A percentile compares a stretch with the other conserved stretches of the same genome.
Evolutionary conservation across 2,113 vertebrate species (phyloP).

Genomic region (Microcebus ravelobensis): DNA sequence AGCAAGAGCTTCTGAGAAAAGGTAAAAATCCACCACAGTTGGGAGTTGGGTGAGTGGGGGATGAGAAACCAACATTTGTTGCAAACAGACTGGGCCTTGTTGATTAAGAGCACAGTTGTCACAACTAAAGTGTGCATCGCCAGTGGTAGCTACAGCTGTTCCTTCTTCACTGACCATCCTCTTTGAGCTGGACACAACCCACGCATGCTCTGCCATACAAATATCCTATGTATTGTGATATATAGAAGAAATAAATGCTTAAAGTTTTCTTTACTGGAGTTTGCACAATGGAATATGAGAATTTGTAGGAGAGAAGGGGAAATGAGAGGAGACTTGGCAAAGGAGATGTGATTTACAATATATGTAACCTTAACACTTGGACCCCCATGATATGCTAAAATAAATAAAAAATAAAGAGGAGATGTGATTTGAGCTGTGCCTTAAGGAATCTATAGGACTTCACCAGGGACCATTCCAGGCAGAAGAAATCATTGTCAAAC

Average conservation of each 20-base stretch:
- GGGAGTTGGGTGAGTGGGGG: rapidly evolving
- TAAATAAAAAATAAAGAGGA: neutral
- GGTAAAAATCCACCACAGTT: neutral
- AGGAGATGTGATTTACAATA: neutral
- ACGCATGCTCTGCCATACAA: neutral
- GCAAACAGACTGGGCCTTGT: neutral
- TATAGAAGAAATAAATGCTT: neutral
- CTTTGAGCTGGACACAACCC: neutral
- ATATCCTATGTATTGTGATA: neutral
- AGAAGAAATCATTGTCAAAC: neutral
- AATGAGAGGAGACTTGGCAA: neutral
- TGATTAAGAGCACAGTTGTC: neutral
- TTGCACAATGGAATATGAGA: neutral
- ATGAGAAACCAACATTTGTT: neutral
- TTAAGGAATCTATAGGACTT: neutral
- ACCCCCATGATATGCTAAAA: too few species aligned
- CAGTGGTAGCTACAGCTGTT: neutral
- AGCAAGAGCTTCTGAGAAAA: neutral
- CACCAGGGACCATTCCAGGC: neutral
- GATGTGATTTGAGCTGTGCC: neutral
- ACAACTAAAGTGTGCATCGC: neutral
- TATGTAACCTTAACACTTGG: too few species aligned
- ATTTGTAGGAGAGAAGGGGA: neutral
- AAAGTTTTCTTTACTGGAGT: neutral
- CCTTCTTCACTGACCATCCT: neutral